Base-by-base conservation (phyloP, 2,113 vertebrate species). In the Ammodytes dubius region DNA sequence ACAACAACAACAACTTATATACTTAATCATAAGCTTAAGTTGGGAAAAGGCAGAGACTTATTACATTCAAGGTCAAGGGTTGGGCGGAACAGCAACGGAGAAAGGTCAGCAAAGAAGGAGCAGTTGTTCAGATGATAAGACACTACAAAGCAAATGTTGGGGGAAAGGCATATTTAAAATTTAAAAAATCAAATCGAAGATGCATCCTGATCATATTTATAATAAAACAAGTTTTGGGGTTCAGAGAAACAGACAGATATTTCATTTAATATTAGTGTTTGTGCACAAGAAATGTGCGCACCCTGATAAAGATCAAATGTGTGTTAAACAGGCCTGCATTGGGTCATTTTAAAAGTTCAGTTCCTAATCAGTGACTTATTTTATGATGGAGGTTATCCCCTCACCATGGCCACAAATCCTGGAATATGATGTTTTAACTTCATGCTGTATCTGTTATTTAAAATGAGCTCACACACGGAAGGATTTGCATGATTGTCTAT, bases 401-500 rank as follows among this genome's bases (percentile, higher is more conserved):
- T 40, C 35, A 53, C 4, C 13, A 50, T 12, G 17, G n/a, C 19
- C 7, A 10, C 19, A 15, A 40, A 70, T 45, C 19, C 3, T 43
- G 17, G 10, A 14, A 14, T 47, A 17, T 46, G 13, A 37, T 46
- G 27, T 27, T 27, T 58, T 71, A 35, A 70, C 7, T 17, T 63
- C 12, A 45, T 42, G 27, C 1, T 3, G 10, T 50, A 13, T 35
- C 49, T 37, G 27, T 14, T 57, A 17, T 37, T 15, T 19, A 45
- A 47, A 14, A 75, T 50, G 68, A 61, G 59, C 52, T 10, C 61
- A 57, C 14, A 46, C 35, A 73, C 53, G 78, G 7, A 56, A 60
- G 77, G 39, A 56, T 68, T 82, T 89, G 52, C 65, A 56, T 17
- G 61, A 86, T 77, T 58, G 27, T 81, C 64, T 83, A 73, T 7